phyloP scores from a whole-genome alignment of 2,888 invertebrate genomes.

The Eupithecia tripunctaria region DNA sequence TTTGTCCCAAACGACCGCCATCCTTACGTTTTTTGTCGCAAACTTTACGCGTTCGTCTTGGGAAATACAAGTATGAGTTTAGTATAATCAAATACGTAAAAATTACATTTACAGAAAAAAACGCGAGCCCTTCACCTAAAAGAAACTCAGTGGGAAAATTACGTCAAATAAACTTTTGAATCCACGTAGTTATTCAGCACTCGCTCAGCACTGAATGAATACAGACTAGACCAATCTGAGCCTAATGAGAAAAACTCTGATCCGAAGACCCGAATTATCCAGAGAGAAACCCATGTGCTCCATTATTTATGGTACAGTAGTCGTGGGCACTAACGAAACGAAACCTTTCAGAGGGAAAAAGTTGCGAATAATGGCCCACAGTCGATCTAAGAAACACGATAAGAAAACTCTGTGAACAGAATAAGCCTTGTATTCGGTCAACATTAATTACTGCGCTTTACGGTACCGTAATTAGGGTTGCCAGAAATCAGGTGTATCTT shows the following conservation, averaged over 20 bases:
- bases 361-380: constrained; percentile 56
- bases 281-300: constrained; percentile 50
- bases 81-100: background rate
- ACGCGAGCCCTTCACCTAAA: background rate
- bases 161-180: background rate
- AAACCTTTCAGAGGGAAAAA: constrained; percentile 55
- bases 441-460: constrained; percentile 73
- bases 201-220: background rate
- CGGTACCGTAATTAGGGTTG: constrained; percentile 61
- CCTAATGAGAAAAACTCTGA: constrained; percentile 48
- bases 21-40: too few relatives aligned
- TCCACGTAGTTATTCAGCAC: background rate
- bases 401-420: constrained; percentile 60
- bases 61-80: too few relatives aligned
- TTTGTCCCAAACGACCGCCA: too few relatives aligned
- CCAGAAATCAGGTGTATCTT: constrained; percentile 46
- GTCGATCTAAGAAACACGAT: constrained; percentile 58
- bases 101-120: background rate
- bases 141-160: background rate
- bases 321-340: constrained; percentile 44
- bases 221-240: constrained; percentile 27
- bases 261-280: constrained; percentile 49
- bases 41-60: too few relatives aligned
- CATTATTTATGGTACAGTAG: constrained; percentile 56
- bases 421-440: constrained; percentile 58